Evolutionary conservation across 2,113 vertebrate genomes (phyloP).

Genomic region (Hippocampus comes): DNA sequence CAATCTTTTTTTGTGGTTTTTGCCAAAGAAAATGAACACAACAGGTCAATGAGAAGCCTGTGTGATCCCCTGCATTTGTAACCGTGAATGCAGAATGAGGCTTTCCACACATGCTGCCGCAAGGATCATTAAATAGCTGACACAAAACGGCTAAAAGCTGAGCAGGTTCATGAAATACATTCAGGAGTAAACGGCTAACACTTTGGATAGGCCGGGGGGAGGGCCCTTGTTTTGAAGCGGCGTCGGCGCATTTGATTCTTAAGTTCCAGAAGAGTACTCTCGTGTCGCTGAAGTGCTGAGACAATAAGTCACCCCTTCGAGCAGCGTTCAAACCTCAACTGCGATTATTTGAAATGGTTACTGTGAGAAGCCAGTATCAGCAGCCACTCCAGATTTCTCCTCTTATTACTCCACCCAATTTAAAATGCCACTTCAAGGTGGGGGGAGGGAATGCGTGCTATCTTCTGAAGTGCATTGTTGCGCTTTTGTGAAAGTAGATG

Average conservation of each 20-base stretch:
- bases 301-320: background rate
- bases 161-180: slow-evolving; percentile 9
- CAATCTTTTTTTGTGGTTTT: slow-evolving; percentile 40
- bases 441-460: too few relatives aligned
- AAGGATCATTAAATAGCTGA: slow-evolving; percentile 42
- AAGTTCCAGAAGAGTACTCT: slow-evolving; percentile 1
- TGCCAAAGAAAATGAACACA: slow-evolving; percentile 45
- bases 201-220: background rate
- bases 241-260: slow-evolving; percentile 3
- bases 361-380: background rate
- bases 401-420: too few relatives aligned
- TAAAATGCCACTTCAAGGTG: too few relatives aligned
- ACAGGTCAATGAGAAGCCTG: slow-evolving; percentile 23
- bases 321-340: background rate
- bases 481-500: background rate
- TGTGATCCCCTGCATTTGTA: slow-evolving; percentile 43
- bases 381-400: background rate
- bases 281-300: background rate
- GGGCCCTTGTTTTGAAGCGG: background rate
- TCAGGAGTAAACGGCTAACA: background rate
- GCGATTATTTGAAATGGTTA: background rate
- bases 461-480: background rate
- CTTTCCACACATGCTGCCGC: slow-evolving; percentile 34
- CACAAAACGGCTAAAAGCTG: slow-evolving; percentile 29
- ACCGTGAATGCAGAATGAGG: background rate